Evolutionary conservation across 2,113 vertebrate species (phyloP), one percentile per base, ranked within the genome.

Genomic region (Ictidomys tridecemlineatus): DNA sequence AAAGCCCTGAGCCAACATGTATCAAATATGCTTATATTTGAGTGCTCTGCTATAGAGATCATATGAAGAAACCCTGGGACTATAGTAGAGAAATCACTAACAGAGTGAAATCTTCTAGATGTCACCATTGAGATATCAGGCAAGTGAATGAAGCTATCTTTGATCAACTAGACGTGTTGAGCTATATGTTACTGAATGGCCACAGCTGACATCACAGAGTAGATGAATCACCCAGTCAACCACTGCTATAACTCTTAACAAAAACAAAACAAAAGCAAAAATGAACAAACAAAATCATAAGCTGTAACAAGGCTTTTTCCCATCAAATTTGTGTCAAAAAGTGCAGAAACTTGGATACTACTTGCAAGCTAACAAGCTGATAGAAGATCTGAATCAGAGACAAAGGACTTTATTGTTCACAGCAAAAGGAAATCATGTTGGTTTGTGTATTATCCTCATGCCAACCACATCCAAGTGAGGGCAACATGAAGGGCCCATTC

Each of bases 11-110:
- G 12, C 11, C 28, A 74, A 37, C 12, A 39, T 39, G 48, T 85
- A 73, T 92, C 26, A 79, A 83, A 95, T 65, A 12, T 94, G 12
- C n/a, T 80, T 73, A 9, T 89, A 69, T 79, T 51, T 89, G 85
- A 69, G 5, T 79, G 32, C 22, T 48, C 63, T 96, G 39, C 72
- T 89, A 4, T 42, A 89, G 45, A 95, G 39, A 85, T 83, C 12
- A 78, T 78, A 45, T 72, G 48, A 56, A 85, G 12, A 72, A 48
- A 10, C 26, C 24, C n/a, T 28, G 37, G 11, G 26, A 89, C 24
- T 72, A 78, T 5, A 56, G 45, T 4, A 85, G 32, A 85, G 18
- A 78, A 22, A 78, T 53, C 70, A 14, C 5, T 30, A 78, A 42
- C 22, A 70, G 51, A 63, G 67, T 84, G 32, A 9, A 78, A 0